Conservation (phyloP, 2,888 invertebrate genomes). For the Pandemis heparana region DNA sequence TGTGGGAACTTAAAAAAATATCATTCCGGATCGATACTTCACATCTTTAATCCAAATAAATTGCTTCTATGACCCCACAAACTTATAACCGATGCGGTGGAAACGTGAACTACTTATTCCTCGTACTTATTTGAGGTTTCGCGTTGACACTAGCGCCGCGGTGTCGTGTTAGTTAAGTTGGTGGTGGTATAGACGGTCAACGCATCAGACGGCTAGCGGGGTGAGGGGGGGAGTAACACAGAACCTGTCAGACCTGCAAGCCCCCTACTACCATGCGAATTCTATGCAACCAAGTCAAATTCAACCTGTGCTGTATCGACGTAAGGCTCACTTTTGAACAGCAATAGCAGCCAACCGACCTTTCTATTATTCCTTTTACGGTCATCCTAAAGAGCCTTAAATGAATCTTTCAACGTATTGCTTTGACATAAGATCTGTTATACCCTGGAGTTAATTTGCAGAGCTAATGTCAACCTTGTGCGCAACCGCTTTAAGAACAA, state of each 20-base stretch:
- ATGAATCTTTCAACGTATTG: conserved; percentile 37
- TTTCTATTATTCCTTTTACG: conserved; percentile 43
- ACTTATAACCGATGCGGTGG: background rate
- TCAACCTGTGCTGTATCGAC: background rate
- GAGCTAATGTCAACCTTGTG: background rate
- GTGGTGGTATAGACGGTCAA: conserved; percentile 10
- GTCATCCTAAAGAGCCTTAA: conserved; percentile 25
- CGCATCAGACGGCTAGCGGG: conserved; percentile 7
- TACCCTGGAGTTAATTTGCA: conserved; percentile 11
- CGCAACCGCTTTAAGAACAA: background rate
- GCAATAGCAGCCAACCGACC: background rate
- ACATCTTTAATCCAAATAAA: conserved; percentile 17
- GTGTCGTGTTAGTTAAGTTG: background rate
- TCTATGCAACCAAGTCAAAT: background rate
- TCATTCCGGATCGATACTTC: conserved; percentile 15
- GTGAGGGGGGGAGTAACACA: conserved; percentile 37
- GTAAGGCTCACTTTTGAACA: background rate
- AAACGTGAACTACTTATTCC: background rate
- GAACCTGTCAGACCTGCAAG: conserved; percentile 33
- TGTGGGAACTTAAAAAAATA: background rate
- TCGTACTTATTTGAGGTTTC: background rate
- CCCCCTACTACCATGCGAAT: conserved; percentile 37
- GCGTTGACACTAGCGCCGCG: background rate
- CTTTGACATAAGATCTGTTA: conserved; percentile 38
- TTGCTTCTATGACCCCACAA: conserved; percentile 15